Percentiles rank a stretch among this genome's conserved stretches.
Evolutionary conservation across 2,797 vertebrate species (phyloP).

Genomic region (Orientallactaga sibirica): DNA sequence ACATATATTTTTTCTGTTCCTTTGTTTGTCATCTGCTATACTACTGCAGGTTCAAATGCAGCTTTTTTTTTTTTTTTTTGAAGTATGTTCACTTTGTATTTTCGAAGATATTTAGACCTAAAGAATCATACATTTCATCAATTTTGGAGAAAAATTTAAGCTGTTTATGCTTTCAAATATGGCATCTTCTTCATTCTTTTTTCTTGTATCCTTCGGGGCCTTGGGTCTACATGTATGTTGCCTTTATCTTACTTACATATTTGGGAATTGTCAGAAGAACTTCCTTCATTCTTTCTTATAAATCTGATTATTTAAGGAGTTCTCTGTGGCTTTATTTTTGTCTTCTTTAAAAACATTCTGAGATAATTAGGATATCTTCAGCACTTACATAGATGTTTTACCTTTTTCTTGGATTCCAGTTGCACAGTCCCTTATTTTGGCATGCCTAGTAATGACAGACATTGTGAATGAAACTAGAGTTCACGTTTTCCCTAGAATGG

Average conservation of each 20-base stretch:
- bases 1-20: background rate
- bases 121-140: too few relatives aligned
- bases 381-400: background rate
- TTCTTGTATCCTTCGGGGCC: too few relatives aligned
- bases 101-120: too few relatives aligned
- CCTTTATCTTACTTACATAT: too few relatives aligned
- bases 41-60: background rate
- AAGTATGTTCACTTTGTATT: too few relatives aligned
- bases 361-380: background rate
- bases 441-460: background rate
- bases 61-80: background rate
- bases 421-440: background rate
- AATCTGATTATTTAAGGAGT: too few relatives aligned
- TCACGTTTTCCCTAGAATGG: background rate
- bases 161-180: too few relatives aligned
- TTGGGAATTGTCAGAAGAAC: too few relatives aligned
- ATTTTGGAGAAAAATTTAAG: too few relatives aligned
- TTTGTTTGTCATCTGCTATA: background rate
- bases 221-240: too few relatives aligned
- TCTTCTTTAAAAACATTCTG: background rate
- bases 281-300: too few relatives aligned
- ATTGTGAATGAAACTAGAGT: background rate
- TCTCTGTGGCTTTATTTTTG: background rate
- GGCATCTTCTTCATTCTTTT: too few relatives aligned
- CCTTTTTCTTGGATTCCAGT: background rate